Conservation (phyloP, 1,140 invertebrate genomes). For the Pinna nobilis region DNA sequence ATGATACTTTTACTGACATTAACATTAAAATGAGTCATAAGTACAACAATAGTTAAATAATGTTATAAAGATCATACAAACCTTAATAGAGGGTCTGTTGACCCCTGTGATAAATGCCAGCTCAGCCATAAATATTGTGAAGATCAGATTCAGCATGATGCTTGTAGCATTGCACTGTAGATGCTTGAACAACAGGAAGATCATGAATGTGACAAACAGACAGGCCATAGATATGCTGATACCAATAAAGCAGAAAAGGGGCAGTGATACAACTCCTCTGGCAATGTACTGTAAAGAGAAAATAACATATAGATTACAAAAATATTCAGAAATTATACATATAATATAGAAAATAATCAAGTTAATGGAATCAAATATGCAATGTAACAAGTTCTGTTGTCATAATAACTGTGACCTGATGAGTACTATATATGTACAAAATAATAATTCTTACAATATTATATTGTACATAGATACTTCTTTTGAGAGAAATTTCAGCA, state of each 20-base stretch:
- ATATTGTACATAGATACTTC: no score
- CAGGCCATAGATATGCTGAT: conserved; percentile 85
- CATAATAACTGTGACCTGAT: not conserved
- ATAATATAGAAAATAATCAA: conserved; percentile 6
- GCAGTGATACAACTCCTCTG: conserved; percentile 78
- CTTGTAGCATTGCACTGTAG: conserved; percentile 92
- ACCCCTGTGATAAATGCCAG: conserved; percentile 86
- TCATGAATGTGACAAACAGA: conserved; percentile 79
- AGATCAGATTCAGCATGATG: conserved; percentile 94
- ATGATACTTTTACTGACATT: no score
- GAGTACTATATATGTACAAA: not conserved
- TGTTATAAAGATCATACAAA: conserved; percentile 50
- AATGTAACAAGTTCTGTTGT: not conserved
- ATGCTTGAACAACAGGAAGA: conserved; percentile 86
- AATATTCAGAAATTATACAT: not conserved
- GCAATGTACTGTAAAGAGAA: conserved; percentile 79
- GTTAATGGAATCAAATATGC: not conserved
- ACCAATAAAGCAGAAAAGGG: conserved; percentile 82
- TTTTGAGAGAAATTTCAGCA: no score
- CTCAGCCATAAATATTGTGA: conserved; percentile 90
- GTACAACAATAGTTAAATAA: no score
- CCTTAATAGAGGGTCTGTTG: conserved; percentile 75
- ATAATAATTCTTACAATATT: not conserved
- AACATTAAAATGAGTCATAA: no score
- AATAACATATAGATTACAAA: conserved; percentile 4